Conservation (phyloP, 2,113 vertebrate species). For the Rattus norvegicus region DNA sequence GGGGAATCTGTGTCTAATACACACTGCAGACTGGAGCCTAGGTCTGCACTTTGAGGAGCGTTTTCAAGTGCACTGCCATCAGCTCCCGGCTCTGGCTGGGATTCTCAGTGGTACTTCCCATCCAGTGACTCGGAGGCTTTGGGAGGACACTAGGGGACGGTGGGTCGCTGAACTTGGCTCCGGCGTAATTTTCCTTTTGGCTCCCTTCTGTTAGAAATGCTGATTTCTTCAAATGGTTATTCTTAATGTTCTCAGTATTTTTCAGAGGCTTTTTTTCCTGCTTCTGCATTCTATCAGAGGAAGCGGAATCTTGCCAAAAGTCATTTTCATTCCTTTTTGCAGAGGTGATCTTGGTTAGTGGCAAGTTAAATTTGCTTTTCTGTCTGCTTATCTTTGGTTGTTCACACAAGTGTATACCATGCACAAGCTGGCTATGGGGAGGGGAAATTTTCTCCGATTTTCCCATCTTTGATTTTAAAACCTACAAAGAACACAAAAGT, state of each 20-base stretch:
- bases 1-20: slow-evolving; percentile 70
- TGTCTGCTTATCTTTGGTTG: slow-evolving; percentile 86
- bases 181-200: slow-evolving; percentile 95
- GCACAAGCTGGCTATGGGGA: slow-evolving; percentile 84
- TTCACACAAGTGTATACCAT: slow-evolving; percentile 87
- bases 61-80: slow-evolving; percentile 95
- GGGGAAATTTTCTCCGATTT: slow-evolving; percentile 88
- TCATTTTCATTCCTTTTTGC: slow-evolving; percentile 86
- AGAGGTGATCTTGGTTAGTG: slow-evolving; percentile 81
- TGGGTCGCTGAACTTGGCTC: slow-evolving; percentile 97
- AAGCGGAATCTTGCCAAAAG: slow-evolving; percentile 86
- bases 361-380: slow-evolving; percentile 87
- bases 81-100: slow-evolving; percentile 90
- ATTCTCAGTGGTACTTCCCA: slow-evolving; percentile 86
- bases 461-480: slow-evolving; percentile 92
- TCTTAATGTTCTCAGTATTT: slow-evolving; percentile 86
- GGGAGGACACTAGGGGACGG: slow-evolving; percentile 97
- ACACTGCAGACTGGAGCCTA: slow-evolving; percentile 77
- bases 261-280: slow-evolving; percentile 89
- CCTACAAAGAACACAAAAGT: slow-evolving; percentile 84
- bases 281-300: slow-evolving; percentile 81
- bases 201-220: slow-evolving; percentile 82
- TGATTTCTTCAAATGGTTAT: slow-evolving; percentile 81
- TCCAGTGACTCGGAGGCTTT: slow-evolving; percentile 97
- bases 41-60: slow-evolving; percentile 93